Base-by-base conservation (phyloP, 2,113 vertebrate species). In the Clinocottus analis region DNA sequence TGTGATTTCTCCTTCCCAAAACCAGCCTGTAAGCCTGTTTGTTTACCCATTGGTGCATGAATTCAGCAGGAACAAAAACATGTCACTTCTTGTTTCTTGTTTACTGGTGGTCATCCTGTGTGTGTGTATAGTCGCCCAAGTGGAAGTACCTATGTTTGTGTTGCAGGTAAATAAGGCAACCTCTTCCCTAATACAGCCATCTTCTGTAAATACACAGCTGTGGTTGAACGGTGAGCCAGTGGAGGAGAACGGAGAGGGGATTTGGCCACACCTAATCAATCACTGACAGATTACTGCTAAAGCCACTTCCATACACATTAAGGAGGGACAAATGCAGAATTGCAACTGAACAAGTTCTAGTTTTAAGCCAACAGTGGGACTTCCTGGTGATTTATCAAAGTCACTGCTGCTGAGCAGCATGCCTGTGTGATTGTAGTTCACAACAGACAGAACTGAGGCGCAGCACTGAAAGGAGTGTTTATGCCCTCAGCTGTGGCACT, bases 351-450 rank as follows among this genome's bases (percentile, higher is more conserved):
- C 97, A 99, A 98, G 97, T 98, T 97, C 96, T 96, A 98, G 97
- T 99, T 99, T 98, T 96, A 97, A 98, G 97, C 97, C 98, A 97
- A 97, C 96, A 97, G 95, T 96, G 96, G 96, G 96, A 98, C 97
- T 98, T 99, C 96, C 97, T 97, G 97, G 97, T 98, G 97, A 98
- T 99, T 99, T 97, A 98, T 99, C 97, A 99, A 99, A 98, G 97
- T 99, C 97, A 98, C 95, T 95, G 96, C 95, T 95, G 95, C 95
- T 96, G 96, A 97, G 97, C 97, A 95, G 96, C 95, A 95, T 94
- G 95, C 95, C 96, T 96, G 95, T 94, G 95, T 96, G 94, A 99
- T 97, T 97, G 97, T 97, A 96, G 96, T 97, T 97, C 96, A 96
- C 97, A 96, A 96, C 96, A 96, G 96, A 97, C 96, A 95, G 95